Base-by-base conservation (phyloP, 2,797 vertebrate species). In the Typhlichthys subterraneus region DNA sequence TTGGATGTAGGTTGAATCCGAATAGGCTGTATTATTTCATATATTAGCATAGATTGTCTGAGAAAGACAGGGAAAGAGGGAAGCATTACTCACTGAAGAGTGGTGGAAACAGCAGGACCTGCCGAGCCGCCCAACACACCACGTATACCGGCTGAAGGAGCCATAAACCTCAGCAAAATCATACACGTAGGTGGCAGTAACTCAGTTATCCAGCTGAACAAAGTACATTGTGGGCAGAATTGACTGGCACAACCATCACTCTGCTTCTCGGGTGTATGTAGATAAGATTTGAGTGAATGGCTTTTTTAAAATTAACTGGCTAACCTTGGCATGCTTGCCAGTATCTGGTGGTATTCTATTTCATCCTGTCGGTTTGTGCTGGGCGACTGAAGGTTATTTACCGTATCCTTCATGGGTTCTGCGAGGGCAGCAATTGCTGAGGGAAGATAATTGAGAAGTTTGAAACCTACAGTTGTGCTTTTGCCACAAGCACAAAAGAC, bases 1-100 rank as follows among this genome's bases (percentile, higher is more conserved):
- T 85, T 81, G 81, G 80, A 84, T 85, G 66, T 51, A 13, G 72
- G 69, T 74, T 75, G 75, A 85, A 76, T 31, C 74, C 67, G 70
- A 79, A 63, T 12, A 2, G 67, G 65, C 60, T 5, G 14, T 69
- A 70, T 82, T 82, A 81, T 77, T 78, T 82, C 70, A 75, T 86
- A 84, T 88, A 79, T 83, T 86, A 76, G 62, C 59, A 61, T 45
- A 31, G 75, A 67, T 75, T 11, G 53, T 73, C 13, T 71, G 29
- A 46, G 51, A 58, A 65, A 81, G 80, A 70, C 58, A 65, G 33
- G 54, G 7, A 38, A 8, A 38, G 33, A 38, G 8, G 33, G 19
- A 23, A 23, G 50, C 67, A 73, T 80, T 76, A 56, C 58, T 87
- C 82, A 84, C 86, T 78, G 75, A 47, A 52, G 57, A 68, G 72